Evolutionary conservation across 2,113 vertebrate species (phyloP).

Genomic region (Arizona elegans): DNA sequence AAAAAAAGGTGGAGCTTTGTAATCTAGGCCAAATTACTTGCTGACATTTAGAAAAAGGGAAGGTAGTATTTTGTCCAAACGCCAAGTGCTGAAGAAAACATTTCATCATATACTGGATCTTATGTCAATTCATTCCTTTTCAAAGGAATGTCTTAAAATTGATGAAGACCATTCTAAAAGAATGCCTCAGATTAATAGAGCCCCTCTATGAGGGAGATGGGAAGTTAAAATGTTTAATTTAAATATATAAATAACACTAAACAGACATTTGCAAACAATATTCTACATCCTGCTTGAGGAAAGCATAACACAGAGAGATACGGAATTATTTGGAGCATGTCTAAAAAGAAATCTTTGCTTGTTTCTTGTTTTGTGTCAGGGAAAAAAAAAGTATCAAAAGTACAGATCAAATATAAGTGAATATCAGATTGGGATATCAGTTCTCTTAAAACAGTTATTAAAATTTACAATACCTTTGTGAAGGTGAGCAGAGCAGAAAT

Average conservation of each 20-base stretch:
- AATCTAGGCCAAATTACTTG: constrained; percentile 5
- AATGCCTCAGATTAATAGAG: background rate
- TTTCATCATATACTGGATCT: background rate
- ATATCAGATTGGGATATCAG: background rate
- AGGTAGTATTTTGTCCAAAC: background rate
- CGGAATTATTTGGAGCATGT: background rate
- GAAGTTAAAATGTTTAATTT: background rate
- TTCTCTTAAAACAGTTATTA: background rate
- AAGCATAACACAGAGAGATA: background rate
- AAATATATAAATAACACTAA: background rate
- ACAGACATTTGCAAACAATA: constrained; percentile 16
- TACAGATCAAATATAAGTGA: background rate
- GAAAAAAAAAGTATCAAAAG: background rate
- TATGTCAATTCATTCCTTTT: constrained; percentile 16
- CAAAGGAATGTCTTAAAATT: constrained; percentile 18
- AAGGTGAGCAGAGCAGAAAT: background rate
- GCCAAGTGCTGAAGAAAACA: background rate
- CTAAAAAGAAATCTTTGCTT: background rate
- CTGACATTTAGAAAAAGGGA: background rate
- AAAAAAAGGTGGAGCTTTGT: constrained; percentile 22
- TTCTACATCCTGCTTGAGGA: background rate
- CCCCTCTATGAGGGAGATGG: background rate
- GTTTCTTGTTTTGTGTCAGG: background rate
- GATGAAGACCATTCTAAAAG: background rate
- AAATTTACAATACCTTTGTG: background rate